These are phyloP conservation scores for Stegostoma tigrinum DNA, from an alignment of 2,113 vertebrate species.

Conservation along the genomic window DNA sequence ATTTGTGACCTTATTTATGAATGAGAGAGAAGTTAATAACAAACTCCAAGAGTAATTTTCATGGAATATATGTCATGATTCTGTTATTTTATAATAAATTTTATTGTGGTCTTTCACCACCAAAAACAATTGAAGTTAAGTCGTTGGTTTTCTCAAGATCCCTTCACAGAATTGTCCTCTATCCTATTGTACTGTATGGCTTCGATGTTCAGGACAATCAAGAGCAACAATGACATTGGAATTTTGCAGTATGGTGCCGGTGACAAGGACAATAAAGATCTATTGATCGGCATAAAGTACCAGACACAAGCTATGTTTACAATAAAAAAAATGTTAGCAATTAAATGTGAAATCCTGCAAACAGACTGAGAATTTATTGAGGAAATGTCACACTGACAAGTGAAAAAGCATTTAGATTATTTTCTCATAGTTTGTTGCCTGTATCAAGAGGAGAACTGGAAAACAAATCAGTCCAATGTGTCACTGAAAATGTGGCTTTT, in stretches of 20 bases:
- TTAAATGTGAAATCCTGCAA: slow-evolving; percentile 5
- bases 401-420: neutral
- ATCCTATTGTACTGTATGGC: neutral
- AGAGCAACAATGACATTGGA: neutral
- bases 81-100: neutral
- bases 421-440: slow-evolving; percentile 7
- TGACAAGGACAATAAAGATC: neutral
- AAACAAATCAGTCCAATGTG: neutral
- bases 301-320: neutral
- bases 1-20: neutral
- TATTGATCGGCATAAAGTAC: neutral
- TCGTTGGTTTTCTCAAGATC: neutral
- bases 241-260: neutral
- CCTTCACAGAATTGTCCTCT: neutral
- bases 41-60: neutral
- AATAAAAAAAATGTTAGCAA: neutral
- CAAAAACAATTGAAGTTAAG: neutral
- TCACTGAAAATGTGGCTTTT: neutral
- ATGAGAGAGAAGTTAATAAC: neutral
- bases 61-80: neutral
- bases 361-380: slow-evolving; percentile 6
- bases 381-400: slow-evolving; percentile 1
- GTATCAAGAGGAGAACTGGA: neutral
- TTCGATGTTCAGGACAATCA: neutral
- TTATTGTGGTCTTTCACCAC: neutral